Conservation (phyloP, 2,113 vertebrate species). For the Semnornis frantzii region DNA sequence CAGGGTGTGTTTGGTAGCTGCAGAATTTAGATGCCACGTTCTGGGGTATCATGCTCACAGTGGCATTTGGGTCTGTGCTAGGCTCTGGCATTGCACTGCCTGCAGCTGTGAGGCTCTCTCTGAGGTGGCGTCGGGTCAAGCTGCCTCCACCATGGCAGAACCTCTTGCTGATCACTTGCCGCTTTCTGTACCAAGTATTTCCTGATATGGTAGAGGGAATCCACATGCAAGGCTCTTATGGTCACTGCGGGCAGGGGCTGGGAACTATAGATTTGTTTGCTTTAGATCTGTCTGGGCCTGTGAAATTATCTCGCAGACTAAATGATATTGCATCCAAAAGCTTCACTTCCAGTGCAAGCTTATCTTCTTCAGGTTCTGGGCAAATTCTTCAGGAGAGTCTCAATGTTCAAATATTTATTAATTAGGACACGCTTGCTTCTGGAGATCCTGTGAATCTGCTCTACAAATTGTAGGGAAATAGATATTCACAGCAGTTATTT, state of each 20-base stretch:
- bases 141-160: background rate
- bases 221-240: background rate
- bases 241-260: background rate
- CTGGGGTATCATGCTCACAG: slow-evolving; percentile 50
- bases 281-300: background rate
- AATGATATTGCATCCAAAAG: background rate
- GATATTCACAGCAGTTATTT: background rate
- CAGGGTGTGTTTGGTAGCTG: slow-evolving; percentile 71
- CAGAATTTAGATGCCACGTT: slow-evolving; percentile 62
- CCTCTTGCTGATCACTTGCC: background rate
- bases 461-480: background rate
- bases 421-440: background rate
- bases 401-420: background rate
- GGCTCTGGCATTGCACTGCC: slow-evolving; percentile 43
- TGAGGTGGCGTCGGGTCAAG: slow-evolving; percentile 61
- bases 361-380: background rate
- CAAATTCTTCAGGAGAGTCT: background rate
- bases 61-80: slow-evolving; percentile 53
- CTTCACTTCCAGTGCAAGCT: background rate
- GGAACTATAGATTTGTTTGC: background rate
- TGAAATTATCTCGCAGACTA: background rate
- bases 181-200: background rate
- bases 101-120: slow-evolving; percentile 57
- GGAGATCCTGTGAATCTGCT: background rate
- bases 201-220: background rate